Conservation (phyloP, 2,113 vertebrate genomes). For the Periophthalmus modestus region DNA sequence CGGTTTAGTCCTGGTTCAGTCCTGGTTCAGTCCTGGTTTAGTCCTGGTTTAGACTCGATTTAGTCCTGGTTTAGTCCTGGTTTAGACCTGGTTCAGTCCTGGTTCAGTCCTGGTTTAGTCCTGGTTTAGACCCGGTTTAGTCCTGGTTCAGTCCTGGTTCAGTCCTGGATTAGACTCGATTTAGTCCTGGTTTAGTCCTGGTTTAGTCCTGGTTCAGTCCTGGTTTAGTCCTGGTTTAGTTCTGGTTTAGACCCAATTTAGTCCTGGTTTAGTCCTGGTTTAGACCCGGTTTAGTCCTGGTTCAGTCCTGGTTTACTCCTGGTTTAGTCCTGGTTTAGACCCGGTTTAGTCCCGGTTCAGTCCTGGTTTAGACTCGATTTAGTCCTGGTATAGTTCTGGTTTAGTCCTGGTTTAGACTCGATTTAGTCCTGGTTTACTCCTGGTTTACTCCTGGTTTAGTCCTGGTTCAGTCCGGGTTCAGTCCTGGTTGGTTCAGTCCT, state of each 20-base stretch:
- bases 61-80: background rate
- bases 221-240: constrained; percentile 6
- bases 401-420: no score
- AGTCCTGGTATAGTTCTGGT: background rate
- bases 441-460: background rate
- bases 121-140: background rate
- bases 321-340: background rate
- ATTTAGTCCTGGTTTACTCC: background rate
- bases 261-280: background rate
- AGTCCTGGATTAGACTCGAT: background rate
- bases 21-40: background rate
- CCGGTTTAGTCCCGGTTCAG: background rate
- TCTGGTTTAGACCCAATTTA: no score
- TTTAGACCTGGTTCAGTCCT: background rate
- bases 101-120: background rate
- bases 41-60: background rate
- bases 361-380: background rate
- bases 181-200: no score
- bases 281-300: constrained; percentile 2
- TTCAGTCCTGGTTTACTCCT: constrained; percentile 1
- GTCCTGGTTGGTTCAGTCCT: background rate
- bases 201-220: background rate
- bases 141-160: constrained; percentile 2
- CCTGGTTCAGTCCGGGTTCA: background rate
- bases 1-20: background rate